These are phyloP conservation scores for Melanerpes formicivorus DNA, from an alignment of 2,113 vertebrate species.

Conservation along the genomic window DNA sequence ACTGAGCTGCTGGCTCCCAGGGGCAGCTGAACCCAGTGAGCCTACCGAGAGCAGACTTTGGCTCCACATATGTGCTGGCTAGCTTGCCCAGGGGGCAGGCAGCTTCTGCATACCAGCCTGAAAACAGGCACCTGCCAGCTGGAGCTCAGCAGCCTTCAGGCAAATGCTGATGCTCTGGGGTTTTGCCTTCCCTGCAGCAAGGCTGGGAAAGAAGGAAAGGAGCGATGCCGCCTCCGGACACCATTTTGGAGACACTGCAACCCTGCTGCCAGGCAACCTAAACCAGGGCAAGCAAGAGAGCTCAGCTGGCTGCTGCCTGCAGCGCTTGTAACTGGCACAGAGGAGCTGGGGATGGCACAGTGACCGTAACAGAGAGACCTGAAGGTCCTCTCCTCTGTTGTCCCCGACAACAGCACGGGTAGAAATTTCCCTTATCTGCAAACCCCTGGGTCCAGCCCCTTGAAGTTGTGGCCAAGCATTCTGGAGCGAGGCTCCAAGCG, in stretches of 20 bases:
- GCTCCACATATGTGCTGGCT: neutral
- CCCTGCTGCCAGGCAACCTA: neutral
- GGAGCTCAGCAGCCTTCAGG: neutral
- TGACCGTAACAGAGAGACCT: neutral
- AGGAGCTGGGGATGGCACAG: neutral
- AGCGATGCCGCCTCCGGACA: neutral
- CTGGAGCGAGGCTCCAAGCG: neutral
- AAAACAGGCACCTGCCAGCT: neutral
- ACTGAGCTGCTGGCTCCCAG: neutral
- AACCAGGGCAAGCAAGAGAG: neutral
- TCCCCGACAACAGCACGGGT: accelerated
- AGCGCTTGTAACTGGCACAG: neutral
- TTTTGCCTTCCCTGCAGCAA: neutral
- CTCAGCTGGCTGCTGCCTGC: neutral
- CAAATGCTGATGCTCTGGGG: neutral
- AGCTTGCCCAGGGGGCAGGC: neutral
- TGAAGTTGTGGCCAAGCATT: conserved; percentile 2
- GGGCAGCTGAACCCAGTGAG: neutral
- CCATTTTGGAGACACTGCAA: neutral
- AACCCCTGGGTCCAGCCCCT: neutral
- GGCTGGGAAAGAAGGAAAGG: neutral
- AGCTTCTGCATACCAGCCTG: neutral
- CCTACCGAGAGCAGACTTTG: neutral
- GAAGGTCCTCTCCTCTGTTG: neutral
- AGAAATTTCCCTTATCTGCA: conserved; percentile 18